These are phyloP conservation scores for Acestrorhynchus altus DNA, from an alignment of 2,797 vertebrate genomes.

Conservation along the genomic window DNA sequence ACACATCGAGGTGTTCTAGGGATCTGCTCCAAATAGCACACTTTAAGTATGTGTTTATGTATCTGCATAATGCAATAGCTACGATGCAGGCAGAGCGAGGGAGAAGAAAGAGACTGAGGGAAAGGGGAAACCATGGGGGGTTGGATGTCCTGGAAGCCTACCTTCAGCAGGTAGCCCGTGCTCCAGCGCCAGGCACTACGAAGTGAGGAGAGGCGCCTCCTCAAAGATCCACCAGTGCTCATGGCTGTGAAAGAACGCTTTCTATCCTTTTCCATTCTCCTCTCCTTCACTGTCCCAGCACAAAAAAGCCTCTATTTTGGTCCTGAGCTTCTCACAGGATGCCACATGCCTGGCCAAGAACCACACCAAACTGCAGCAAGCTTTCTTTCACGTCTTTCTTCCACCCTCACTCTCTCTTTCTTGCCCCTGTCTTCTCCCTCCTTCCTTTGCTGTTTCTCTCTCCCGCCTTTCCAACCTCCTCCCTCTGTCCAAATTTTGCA, in stretches of 20 bases:
- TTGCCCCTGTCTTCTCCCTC: conserved; percentile 65
- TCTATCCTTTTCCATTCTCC: conserved; percentile 51
- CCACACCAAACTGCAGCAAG: conserved; percentile 54
- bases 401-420: conserved; percentile 50
- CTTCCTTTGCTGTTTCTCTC: conserved; percentile 34
- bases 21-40: not conserved
- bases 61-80: not conserved
- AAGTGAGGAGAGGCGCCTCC: conserved; percentile 78
- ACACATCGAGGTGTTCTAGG: not conserved
- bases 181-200: conserved; percentile 84
- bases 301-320: conserved; percentile 72
- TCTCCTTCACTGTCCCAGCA: conserved; percentile 38
- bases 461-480: conserved; percentile 52
- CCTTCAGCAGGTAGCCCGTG: conserved; percentile 80
- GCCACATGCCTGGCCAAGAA: conserved; percentile 65
- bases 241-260: conserved; percentile 67
- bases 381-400: conserved; percentile 49
- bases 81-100: not conserved
- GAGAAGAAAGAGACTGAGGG: not conserved
- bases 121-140: not conserved
- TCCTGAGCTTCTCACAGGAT: conserved; percentile 63
- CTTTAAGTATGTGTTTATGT: not conserved
- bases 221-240: conserved; percentile 76
- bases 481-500: conserved; percentile 49
- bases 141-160: conserved; percentile 38